These are phyloP conservation scores for Xanthorhoe spadicearia DNA, from an alignment of 2,888 invertebrate species.

Conservation along the genomic window DNA sequence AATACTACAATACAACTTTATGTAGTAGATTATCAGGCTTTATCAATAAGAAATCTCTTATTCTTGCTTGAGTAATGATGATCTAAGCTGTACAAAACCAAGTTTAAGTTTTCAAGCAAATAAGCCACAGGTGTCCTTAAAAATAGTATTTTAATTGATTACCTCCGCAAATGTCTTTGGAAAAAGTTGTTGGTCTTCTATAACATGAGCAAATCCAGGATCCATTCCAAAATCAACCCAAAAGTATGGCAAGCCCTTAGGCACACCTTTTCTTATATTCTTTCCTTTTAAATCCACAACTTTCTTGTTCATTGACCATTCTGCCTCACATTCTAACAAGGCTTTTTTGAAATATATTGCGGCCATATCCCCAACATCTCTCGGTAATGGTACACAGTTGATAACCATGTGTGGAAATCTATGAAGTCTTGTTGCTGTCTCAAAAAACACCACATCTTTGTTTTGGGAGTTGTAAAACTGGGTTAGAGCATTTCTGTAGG, in stretches of 20 bases:
- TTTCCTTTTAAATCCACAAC: conserved; percentile 84
- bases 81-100: too few relatives aligned
- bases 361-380: conserved; percentile 93
- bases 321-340: conserved; percentile 96
- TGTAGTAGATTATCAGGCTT: too few relatives aligned
- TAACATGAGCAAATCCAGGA: conserved; percentile 97
- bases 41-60: too few relatives aligned
- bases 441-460: conserved; percentile 95
- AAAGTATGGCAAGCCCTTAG: conserved; percentile 97
- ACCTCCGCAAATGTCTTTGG: conserved; percentile 96
- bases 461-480: conserved; percentile 89
- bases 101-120: neutral
- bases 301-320: conserved; percentile 98
- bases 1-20: neutral
- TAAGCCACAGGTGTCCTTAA: too few relatives aligned
- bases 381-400: conserved; percentile 94
- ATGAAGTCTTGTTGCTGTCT: conserved; percentile 91
- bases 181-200: conserved; percentile 96
- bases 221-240: conserved; percentile 96
- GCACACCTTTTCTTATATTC: conserved; percentile 92
- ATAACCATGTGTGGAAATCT: conserved; percentile 93
- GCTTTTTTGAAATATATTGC: conserved; percentile 99
- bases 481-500: conserved; percentile 90
- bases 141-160: too few relatives aligned
- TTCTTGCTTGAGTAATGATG: too few relatives aligned